Evolutionary conservation across 2,113 vertebrate species (phyloP), one percentile per base, ranked within the genome.

Genomic region (Neodontobutis hainanensis): DNA sequence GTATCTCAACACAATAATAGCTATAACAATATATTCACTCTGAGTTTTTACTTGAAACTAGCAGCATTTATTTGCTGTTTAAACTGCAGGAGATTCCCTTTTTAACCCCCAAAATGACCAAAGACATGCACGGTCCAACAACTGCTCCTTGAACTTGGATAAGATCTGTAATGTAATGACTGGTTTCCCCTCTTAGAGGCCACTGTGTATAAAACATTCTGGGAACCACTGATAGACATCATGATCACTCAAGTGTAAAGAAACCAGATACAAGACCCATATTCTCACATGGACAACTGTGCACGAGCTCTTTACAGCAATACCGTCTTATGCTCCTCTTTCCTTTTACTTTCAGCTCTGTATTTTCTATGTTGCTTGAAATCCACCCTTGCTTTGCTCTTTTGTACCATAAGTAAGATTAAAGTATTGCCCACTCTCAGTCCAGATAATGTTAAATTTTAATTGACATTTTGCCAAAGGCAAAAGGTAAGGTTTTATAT

Each of bases 131-230:
- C 36, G 49, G 75, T 70, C 19, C 64, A 51, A 59, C 75, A 66
- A 55, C 63, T 72, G 52, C 68, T 82, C 65, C 59, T 51, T 72
- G 70, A 62, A 67, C 58, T 51, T 0, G 34, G 75, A 70, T 70
- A 68, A 71, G 68, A 58, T 83, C 80, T 55, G 68, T 51, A 49
- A 73, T 61, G 75, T 84, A 83, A 83, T 77, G 83, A 80, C 79
- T 69, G 59, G 57, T 76, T n/a, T 73, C 10, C 68, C 82, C 48
- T 70, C 51, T 60, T 77, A 71, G 84, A 78, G 47, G 63, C 4
- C 0, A 46, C 58, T 59, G 75, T 68, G 62, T 81, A 79, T 70
- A 74, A 86, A 86, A 78, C 75, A 80, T 79, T 68, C 57, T 58
- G 48, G 76, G 70, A 84, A 60, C 60, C 67, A 42, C 64, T 77